A percentile compares a stretch with the other conserved stretches of the same genome.
Evolutionary conservation across 2,113 vertebrate species (phyloP).

Genomic region (Alaudala cheleensis): DNA sequence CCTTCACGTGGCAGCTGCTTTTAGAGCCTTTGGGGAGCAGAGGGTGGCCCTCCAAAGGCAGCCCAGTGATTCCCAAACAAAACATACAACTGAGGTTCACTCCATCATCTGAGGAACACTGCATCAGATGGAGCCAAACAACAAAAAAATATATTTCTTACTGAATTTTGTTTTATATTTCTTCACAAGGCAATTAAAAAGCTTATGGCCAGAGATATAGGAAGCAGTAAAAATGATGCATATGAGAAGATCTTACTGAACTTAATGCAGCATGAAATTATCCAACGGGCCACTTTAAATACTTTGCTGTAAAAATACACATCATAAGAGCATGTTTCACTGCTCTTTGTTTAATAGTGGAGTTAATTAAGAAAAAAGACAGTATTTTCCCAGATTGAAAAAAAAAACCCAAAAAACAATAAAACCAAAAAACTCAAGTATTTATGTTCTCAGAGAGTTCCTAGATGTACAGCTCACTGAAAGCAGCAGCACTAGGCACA

Average conservation of each 20-base stretch:
- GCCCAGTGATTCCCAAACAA: neutral
- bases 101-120: neutral
- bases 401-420: neutral
- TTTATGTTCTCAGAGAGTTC: neutral
- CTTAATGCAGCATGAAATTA: conserved; percentile 71
- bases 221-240: conserved; percentile 70
- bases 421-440: neutral
- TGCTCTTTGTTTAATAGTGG: conserved; percentile 43
- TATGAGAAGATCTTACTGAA: conserved; percentile 35
- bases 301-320: conserved; percentile 55
- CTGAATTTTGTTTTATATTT: neutral
- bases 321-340: conserved; percentile 46
- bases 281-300: conserved; percentile 52
- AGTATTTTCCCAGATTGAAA: neutral
- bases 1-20: accelerated
- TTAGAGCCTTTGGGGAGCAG: neutral
- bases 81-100: neutral
- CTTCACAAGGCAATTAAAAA: conserved; percentile 61
- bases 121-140: neutral
- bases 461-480: neutral
- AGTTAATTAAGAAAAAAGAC: neutral
- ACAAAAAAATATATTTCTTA: conserved; percentile 10
- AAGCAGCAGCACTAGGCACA: neutral
- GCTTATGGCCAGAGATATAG: conserved; percentile 52
- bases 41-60: accelerated